A percentile compares a stretch with the other conserved stretches of the same genome.
These are phyloP conservation scores for Mnemiopsis leidyi DNA, from an alignment of 37 sponge, comb jelly and placozoan species.

Conservation along the genomic window DNA sequence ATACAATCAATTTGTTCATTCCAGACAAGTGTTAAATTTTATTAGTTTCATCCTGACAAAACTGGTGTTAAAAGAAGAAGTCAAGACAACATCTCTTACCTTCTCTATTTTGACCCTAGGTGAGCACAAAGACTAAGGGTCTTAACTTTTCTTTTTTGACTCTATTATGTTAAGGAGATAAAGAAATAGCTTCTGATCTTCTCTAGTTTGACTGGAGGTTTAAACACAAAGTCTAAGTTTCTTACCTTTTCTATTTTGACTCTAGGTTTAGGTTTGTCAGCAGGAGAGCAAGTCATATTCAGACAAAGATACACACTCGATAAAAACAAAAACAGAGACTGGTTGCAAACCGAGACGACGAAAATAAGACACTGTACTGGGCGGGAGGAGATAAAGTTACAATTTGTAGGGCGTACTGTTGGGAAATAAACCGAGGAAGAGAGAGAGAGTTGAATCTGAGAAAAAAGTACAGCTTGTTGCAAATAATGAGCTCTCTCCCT, in stretches of 20 bases:
- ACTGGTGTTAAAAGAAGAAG: too few species aligned
- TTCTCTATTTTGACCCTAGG: constrained; percentile 21
- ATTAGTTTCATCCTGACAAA: too few species aligned
- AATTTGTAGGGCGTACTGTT: not conserved
- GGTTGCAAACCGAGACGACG: not conserved
- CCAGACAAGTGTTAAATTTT: too few species aligned
- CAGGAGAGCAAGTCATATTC: constrained; percentile 1
- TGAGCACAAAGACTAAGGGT: too few species aligned
- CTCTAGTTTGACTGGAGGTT: too few species aligned
- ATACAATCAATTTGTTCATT: too few species aligned
- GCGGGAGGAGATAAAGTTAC: not conserved
- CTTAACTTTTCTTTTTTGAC: too few species aligned
- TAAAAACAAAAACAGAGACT: not conserved
- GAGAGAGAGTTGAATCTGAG: not conserved
- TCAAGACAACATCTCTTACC: not conserved
- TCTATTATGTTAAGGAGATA: too few species aligned
- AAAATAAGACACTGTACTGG: not conserved
- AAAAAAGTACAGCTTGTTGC: not conserved
- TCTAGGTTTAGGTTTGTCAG: not conserved
- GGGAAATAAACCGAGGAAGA: not conserved
- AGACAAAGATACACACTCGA: too few species aligned
- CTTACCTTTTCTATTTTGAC: constrained; percentile 24
- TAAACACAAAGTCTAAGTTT: too few species aligned
- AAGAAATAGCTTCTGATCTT: too few species aligned
- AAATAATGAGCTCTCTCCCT: not conserved